phyloP scores from a whole-genome alignment of 2,888 invertebrate species.

The Agrotis puta region DNA sequence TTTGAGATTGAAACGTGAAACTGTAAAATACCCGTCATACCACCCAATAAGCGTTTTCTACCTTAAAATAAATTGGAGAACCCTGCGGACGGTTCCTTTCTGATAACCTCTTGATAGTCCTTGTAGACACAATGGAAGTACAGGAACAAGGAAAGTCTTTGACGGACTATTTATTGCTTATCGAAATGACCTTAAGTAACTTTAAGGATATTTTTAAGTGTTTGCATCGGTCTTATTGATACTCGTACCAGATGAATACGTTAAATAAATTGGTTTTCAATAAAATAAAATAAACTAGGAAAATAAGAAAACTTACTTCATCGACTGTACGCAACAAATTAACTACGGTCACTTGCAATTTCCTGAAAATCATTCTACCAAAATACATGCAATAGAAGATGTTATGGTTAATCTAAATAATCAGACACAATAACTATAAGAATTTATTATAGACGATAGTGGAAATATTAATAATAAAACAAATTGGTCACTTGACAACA shows the following conservation, averaged over 20 bases:
- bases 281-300: constrained; percentile 3
- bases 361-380: neutral
- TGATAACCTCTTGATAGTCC: constrained; percentile 42
- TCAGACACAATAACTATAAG: neutral
- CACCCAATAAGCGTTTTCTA: constrained; percentile 6
- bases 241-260: neutral
- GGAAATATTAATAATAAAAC: neutral
- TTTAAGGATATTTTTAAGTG: constrained; percentile 24
- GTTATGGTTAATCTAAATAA: neutral
- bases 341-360: neutral
- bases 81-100: constrained; percentile 14
- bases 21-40: neutral
- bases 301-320: neutral
- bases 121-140: constrained; percentile 37
- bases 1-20: constrained; percentile 6
- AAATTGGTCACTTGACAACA: neutral
- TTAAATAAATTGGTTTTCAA: constrained; percentile 12
- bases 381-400: neutral
- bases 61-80: constrained; percentile 41
- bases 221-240: constrained; percentile 15
- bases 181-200: constrained; percentile 35
- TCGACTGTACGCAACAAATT: neutral
- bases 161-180: constrained; percentile 27
- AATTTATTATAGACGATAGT: neutral
- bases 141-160: constrained; percentile 43